A percentile compares a stretch with the other conserved stretches of the same genome.
Conservation (phyloP, 2,888 invertebrate genomes). For the Gasteruption jaculator region DNA sequence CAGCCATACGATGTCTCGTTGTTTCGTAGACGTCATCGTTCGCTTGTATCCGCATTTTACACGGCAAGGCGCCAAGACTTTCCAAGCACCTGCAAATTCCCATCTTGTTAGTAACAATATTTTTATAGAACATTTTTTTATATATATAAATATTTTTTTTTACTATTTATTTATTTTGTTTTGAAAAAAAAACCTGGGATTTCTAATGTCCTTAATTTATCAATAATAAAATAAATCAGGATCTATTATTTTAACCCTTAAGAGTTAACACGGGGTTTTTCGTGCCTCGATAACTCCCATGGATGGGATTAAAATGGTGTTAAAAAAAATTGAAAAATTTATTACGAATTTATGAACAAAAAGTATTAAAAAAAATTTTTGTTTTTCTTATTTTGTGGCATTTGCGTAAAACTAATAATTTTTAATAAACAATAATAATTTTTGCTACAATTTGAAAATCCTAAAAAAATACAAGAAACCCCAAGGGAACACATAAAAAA, state of each 20-base stretch:
- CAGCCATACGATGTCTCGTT: constrained; percentile 87
- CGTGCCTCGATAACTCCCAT: too few species aligned
- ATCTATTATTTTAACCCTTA: too few species aligned
- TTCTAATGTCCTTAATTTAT: too few species aligned
- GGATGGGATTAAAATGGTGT: too few species aligned
- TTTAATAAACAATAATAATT: constrained; percentile 6
- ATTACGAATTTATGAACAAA: not conserved
- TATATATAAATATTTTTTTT: too few species aligned
- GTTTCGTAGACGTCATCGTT: constrained; percentile 94
- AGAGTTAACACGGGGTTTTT: too few species aligned
- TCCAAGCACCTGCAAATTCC: constrained; percentile 64
- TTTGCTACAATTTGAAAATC: constrained; percentile 1
- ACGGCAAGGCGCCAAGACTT: constrained; percentile 79
- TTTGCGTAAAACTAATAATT: not conserved
- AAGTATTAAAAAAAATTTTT: constrained; percentile 6
- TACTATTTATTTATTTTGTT: too few species aligned
- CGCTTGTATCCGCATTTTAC: constrained; percentile 88
- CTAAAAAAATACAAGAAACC: constrained; percentile 2
- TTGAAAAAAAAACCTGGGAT: too few species aligned
- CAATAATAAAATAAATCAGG: too few species aligned
- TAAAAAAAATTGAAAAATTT: constrained; percentile 6
- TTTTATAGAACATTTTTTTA: too few species aligned
- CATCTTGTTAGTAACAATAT: too few species aligned
- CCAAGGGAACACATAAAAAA: too few species aligned
- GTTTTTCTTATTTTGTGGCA: constrained; percentile 7